Evolutionary conservation across 2,888 invertebrate genomes (phyloP).

Genomic region (Diachrysia chrysitis): DNA sequence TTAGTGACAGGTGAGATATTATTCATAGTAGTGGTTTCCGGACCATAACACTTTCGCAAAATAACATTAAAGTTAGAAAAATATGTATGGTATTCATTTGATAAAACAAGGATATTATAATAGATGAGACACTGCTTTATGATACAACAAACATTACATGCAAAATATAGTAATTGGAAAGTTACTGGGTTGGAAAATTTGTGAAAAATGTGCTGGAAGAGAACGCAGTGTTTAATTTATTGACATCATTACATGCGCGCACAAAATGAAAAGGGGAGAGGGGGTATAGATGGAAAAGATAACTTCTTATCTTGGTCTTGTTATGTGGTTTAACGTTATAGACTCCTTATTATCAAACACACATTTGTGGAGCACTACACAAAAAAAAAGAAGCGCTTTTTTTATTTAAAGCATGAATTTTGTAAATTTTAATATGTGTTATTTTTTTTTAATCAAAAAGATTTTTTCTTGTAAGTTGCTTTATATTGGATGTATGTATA

Average conservation of each 20-base stretch:
- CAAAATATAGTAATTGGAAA: slow-evolving; percentile 7
- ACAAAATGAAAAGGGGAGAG: slow-evolving; percentile 5
- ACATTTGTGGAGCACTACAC: too few species aligned
- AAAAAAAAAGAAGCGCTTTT: too few species aligned
- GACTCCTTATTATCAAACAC: too few species aligned
- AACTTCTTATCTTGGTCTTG: neutral
- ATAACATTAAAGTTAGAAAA: neutral
- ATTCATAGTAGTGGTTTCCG: too few species aligned
- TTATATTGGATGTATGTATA: too few species aligned
- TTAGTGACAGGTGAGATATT: too few species aligned
- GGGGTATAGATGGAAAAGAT: neutral
- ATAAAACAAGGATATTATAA: neutral
- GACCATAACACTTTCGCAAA: neutral
- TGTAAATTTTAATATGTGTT: too few species aligned
- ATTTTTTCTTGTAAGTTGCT: too few species aligned
- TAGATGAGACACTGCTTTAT: neutral
- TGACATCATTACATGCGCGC: slow-evolving; percentile 6
- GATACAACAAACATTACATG: slow-evolving; percentile 5
- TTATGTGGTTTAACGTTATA: too few species aligned
- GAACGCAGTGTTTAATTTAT: slow-evolving; percentile 6
- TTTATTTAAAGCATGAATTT: too few species aligned
- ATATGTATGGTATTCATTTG: neutral
- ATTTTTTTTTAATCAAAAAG: too few species aligned
- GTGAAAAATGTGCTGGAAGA: slow-evolving; percentile 8
- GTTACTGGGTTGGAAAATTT: slow-evolving; percentile 6